Evolutionary conservation across 2,113 vertebrate species (phyloP).

Genomic region (Gasterosteus nipponicus): DNA sequence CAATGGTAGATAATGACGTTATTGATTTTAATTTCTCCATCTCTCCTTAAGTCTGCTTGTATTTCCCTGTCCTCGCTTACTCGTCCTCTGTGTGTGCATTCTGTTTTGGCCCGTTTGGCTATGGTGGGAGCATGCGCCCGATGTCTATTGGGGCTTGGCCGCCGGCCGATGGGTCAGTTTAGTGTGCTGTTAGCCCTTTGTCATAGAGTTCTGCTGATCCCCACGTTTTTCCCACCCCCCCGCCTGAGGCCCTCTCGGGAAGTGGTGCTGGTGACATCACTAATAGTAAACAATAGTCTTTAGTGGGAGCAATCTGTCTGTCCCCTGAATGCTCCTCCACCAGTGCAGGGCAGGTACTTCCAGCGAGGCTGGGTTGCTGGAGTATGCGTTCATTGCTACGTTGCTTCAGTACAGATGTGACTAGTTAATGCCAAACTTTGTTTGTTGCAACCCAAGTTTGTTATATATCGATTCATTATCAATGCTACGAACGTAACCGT

Average conservation of each 20-base stretch:
- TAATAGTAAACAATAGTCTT: conserved; percentile 76
- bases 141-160: conserved; percentile 55
- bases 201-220: conserved; percentile 80
- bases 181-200: conserved; percentile 75
- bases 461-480: neutral
- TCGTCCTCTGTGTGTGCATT: conserved; percentile 26
- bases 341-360: conserved; percentile 46
- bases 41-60: neutral
- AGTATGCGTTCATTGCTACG: neutral
- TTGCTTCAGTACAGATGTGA: neutral
- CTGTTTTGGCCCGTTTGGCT: conserved; percentile 57
- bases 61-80: conserved; percentile 12
- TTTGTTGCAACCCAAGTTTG: neutral
- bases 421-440: neutral
- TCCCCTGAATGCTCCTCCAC: conserved; percentile 11
- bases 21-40: conserved; percentile 30
- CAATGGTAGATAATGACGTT: conserved; percentile 20
- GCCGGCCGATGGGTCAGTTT: conserved; percentile 69
- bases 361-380: neutral
- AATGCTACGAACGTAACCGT: neutral
- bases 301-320: conserved; percentile 49
- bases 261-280: conserved; percentile 77
- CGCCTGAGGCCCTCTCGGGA: conserved; percentile 75
- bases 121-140: conserved; percentile 44
- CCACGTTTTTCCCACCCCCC: conserved; percentile 66